phyloP scores from a whole-genome alignment of 2,113 vertebrate genomes.

The Odontophorus gujanensis region DNA sequence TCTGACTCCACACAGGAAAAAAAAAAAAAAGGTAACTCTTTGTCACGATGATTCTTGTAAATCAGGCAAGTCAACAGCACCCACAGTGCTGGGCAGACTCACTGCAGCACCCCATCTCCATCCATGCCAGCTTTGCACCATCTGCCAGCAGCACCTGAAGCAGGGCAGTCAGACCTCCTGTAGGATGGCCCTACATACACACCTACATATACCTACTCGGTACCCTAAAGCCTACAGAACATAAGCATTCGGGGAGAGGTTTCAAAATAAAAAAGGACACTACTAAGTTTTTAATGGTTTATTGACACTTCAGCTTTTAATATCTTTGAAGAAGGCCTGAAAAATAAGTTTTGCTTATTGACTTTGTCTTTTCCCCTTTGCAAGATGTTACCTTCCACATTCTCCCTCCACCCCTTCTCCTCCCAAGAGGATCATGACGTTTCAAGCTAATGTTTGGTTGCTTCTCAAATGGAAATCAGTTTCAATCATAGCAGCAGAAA shows the following conservation, averaged over 20 bases:
- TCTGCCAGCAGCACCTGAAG: neutral
- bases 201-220: neutral
- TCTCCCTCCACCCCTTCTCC: neutral
- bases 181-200: too few species aligned
- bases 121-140: neutral
- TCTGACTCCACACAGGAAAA: neutral
- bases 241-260: neutral
- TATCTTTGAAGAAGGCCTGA: conserved; percentile 52
- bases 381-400: conserved; percentile 29
- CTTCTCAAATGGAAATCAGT: neutral
- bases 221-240: neutral
- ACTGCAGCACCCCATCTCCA: neutral
- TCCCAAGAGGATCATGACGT: neutral
- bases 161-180: rapidly evolving
- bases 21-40: neutral
- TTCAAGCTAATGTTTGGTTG: conserved; percentile 33
- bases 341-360: conserved; percentile 41
- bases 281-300: conserved; percentile 30
- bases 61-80: neutral
- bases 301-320: conserved; percentile 60
- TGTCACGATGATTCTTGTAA: rapidly evolving
- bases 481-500: conserved; percentile 51
- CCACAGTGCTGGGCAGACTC: neutral
- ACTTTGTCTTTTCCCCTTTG: conserved; percentile 30
- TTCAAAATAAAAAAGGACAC: conserved; percentile 56